phyloP scores from a whole-genome alignment of 2,888 invertebrate species.

The Pheosia gnoma region DNA sequence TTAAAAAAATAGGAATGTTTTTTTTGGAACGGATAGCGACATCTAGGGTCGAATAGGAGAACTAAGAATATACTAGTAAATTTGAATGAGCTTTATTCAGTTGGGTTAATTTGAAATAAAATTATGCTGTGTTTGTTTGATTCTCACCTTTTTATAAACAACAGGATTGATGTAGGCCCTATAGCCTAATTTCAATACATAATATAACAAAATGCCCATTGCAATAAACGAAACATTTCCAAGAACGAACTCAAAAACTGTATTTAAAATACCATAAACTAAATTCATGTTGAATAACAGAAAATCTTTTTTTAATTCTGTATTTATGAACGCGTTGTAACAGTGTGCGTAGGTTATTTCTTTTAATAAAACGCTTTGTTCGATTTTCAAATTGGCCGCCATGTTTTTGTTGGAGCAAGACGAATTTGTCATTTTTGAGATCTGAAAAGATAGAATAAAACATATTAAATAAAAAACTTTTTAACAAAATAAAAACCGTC shows the following conservation, averaged over 20 bases:
- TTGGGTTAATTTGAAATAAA: too few relatives aligned
- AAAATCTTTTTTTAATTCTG: constrained; percentile 21
- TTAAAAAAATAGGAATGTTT: too few relatives aligned
- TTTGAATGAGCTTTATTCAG: too few relatives aligned
- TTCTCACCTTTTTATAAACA: constrained; percentile 60
- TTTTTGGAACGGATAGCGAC: not conserved
- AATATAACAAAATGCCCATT: constrained; percentile 39
- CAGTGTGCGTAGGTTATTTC: constrained; percentile 16
- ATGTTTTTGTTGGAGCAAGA: not conserved
- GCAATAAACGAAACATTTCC: constrained; percentile 40
- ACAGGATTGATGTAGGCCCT: constrained; percentile 60
- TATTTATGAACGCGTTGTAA: constrained; percentile 17
- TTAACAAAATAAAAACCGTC: too few relatives aligned
- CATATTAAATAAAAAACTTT: too few relatives aligned
- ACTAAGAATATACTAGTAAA: not conserved
- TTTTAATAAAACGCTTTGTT: constrained; percentile 7
- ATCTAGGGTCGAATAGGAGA: not conserved
- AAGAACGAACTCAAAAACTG: constrained; percentile 31
- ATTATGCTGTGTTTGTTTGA: not conserved
- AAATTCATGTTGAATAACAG: constrained; percentile 40
- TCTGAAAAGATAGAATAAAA: not conserved
- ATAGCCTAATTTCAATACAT: constrained; percentile 48
- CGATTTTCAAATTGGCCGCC: constrained; percentile 5
- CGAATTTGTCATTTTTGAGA: not conserved
- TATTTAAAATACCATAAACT: constrained; percentile 25